A percentile compares a stretch with the other conserved stretches of the same genome.
These are phyloP conservation scores for Novumbra hubbsi DNA, from an alignment of 2,797 vertebrate species.

Conservation along the genomic window DNA sequence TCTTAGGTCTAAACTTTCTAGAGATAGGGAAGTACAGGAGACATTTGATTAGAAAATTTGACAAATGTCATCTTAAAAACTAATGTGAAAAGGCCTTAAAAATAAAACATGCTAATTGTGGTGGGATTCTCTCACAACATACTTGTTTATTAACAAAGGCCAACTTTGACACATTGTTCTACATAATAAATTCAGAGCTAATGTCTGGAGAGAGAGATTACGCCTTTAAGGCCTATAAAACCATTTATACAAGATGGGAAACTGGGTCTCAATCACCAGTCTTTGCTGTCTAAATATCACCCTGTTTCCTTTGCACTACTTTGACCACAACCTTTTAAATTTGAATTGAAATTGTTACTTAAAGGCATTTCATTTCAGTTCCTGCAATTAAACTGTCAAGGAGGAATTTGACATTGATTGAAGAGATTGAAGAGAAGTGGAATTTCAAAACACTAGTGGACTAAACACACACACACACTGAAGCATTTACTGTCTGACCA, in stretches of 20 bases:
- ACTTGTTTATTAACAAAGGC: no score
- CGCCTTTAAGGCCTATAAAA: no score
- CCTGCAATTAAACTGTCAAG: constrained; percentile 34
- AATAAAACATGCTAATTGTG: no score
- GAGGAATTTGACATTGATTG: constrained; percentile 22
- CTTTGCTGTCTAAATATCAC: neutral
- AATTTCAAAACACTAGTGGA: constrained; percentile 15
- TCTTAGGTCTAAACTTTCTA: no score
- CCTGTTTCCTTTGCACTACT: neutral
- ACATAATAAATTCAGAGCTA: no score
- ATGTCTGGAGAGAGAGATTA: no score
- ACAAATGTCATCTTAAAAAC: no score
- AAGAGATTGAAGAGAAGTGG: constrained; percentile 34
- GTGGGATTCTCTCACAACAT: no score
- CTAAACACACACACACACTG: neutral
- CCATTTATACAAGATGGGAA: neutral
- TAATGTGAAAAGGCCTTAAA: no score
- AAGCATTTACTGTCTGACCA: neutral
- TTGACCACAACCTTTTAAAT: neutral
- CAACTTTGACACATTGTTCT: no score
- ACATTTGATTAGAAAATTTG: no score
- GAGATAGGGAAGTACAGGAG: no score
- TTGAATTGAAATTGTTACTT: constrained; percentile 19
- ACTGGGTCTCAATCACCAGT: neutral
- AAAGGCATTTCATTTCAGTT: constrained; percentile 17